Evolutionary conservation across 2,888 invertebrate genomes (phyloP).

Genomic region (Malthinus seriepunctatus): DNA sequence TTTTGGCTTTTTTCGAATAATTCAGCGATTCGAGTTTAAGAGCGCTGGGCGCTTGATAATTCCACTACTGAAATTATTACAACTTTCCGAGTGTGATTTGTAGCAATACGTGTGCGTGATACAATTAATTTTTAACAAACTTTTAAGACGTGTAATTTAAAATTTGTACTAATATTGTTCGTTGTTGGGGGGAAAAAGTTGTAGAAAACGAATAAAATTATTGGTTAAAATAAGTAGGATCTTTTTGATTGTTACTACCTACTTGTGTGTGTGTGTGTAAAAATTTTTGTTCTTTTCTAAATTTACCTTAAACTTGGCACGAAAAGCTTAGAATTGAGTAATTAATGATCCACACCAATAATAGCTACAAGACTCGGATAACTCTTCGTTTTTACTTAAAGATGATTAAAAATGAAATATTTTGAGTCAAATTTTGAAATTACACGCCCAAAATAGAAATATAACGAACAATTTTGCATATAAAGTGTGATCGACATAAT

Average conservation of each 20-base stretch:
- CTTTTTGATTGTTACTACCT: background rate
- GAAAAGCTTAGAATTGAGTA: constrained; percentile 3
- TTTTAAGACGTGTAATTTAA: background rate
- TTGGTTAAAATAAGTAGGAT: too few relatives aligned
- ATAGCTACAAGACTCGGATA: background rate
- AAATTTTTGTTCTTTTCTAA: background rate
- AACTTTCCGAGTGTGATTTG: background rate
- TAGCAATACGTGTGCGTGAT: constrained; percentile 18
- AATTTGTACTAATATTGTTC: too few relatives aligned
- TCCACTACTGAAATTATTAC: too few relatives aligned
- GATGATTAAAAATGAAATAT: background rate
- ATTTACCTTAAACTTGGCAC: constrained; percentile 6
- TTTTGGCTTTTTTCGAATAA: too few relatives aligned
- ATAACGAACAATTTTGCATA: background rate
- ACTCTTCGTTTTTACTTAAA: background rate
- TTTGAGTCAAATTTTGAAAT: background rate
- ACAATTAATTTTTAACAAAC: background rate
- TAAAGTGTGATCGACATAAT: constrained; percentile 17
- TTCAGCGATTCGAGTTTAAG: too few relatives aligned
- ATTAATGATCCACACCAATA: constrained; percentile 4
- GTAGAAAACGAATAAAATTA: too few relatives aligned
- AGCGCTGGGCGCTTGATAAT: too few relatives aligned
- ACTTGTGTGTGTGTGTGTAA: background rate
- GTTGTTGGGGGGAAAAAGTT: too few relatives aligned
- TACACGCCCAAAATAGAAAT: too few relatives aligned